Evolutionary conservation across 2,113 vertebrate species (phyloP).

Genomic region (Himantopus leucocephalus): DNA sequence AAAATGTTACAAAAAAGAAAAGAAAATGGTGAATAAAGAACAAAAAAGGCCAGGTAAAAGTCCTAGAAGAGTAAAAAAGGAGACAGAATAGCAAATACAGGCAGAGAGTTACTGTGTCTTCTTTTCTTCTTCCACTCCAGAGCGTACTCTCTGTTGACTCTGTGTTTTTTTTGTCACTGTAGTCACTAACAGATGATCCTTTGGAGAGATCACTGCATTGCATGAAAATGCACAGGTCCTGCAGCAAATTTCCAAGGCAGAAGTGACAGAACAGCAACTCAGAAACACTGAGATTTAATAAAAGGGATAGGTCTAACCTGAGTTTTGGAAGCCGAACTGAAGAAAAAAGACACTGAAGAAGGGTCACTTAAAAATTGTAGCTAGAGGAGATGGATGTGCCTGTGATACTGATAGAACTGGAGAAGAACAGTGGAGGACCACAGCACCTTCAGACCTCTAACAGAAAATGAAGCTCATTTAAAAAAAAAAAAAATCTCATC

Average conservation of each 20-base stretch:
- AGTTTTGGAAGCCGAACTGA: background rate
- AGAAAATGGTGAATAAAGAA: background rate
- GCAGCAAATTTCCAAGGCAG: background rate
- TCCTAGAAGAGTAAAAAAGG: no score
- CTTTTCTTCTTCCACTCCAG: background rate
- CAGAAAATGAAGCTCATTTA: background rate
- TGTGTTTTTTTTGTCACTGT: background rate
- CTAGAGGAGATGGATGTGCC: background rate
- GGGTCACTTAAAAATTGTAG: background rate
- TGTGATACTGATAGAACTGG: background rate
- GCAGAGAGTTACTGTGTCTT: background rate
- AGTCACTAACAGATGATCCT: background rate
- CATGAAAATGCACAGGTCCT: background rate
- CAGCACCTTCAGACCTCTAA: background rate
- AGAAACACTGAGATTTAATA: background rate
- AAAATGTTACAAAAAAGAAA: background rate
- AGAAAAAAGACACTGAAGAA: background rate
- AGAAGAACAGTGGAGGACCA: background rate
- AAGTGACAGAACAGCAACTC: background rate
- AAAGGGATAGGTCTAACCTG: background rate
- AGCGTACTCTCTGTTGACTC: background rate
- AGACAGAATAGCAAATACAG: background rate
- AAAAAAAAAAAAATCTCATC: background rate
- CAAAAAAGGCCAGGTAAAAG: background rate
- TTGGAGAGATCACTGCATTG: background rate